Evolutionary conservation across 1,140 invertebrate genomes (phyloP), one percentile per base, ranked within the genome.

Genomic region (Acyrthosiphon pisum): DNA sequence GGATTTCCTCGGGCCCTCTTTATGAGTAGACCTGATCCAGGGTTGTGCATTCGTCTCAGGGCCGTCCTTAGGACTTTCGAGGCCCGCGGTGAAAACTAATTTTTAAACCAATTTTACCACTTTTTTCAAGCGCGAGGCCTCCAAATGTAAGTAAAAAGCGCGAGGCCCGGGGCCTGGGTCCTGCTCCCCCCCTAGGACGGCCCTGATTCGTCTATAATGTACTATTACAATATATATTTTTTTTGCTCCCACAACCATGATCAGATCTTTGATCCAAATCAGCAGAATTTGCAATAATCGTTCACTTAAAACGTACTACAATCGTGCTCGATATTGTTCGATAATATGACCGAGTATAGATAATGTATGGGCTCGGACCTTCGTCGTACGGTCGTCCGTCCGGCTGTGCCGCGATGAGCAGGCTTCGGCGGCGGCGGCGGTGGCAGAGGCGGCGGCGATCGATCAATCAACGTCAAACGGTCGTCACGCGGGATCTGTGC

Each of bases 401-500:
- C 86, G 30, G n/a, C 87, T 20, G 6, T 30, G 60, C n/a, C n/a
- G 60, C 30, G 60, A 76, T n/a, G 60, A 68, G 86, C 44, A 18
- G 46, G 37, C n/a, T n/a, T n/a, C 23, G 44, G 84, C 11, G 22
- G 8, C 22, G 44, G 83, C 89, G 89, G 35, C 30, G 35, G 56
- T 18, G 37, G 60, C 20, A 20, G 53, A 18, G 23, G 53, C 35
- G 50, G 35, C 1, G 88, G 26, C 90, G 90, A 91, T 91, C 90
- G 56, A 91, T 91, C 90, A 91, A 91, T 91, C 90, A 91, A 91
- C 90, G 90, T 91, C 90, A 48, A 46, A 50, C 86, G 86, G 86
- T 48, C 90, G 86, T 48, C 41, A 26, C 56, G 50, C 90, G 56
- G 56, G 90, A 91, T 91, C 90, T 35, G 53, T 44, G 90, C 56